These are phyloP conservation scores for Drosophila mimetica DNA, from an alignment of 2,888 invertebrate species.

Conservation along the genomic window DNA sequence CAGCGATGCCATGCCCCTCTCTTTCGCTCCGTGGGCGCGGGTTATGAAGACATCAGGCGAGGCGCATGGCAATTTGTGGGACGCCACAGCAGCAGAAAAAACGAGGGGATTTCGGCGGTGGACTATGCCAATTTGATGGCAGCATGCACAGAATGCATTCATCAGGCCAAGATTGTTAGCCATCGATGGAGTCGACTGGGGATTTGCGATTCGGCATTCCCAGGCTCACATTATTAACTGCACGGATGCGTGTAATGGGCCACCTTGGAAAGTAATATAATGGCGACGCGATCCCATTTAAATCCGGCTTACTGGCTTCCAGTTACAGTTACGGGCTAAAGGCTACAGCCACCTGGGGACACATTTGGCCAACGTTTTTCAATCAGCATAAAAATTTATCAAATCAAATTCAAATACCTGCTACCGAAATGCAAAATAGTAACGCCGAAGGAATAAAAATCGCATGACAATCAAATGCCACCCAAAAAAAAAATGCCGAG, in stretches of 20 bases:
- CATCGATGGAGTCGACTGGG: slow-evolving; percentile 56
- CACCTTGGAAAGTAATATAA: slow-evolving; percentile 74
- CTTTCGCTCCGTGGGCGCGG: slow-evolving; percentile 24
- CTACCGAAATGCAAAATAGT: slow-evolving; percentile 62
- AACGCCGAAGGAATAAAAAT: slow-evolving; percentile 63
- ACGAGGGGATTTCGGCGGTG: slow-evolving; percentile 18
- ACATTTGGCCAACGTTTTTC: slow-evolving; percentile 74
- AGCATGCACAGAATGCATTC: slow-evolving; percentile 68
- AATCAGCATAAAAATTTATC: slow-evolving; percentile 79
- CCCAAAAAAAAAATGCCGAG: neutral
- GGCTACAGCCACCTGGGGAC: slow-evolving; percentile 64
- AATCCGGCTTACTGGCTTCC: slow-evolving; percentile 28
- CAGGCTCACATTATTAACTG: slow-evolving; percentile 67
- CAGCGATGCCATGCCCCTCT: slow-evolving; percentile 6
- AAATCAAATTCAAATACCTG: slow-evolving; percentile 73
- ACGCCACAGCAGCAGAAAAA: slow-evolving; percentile 67
- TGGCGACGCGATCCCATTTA: slow-evolving; percentile 38
- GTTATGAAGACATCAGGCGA: slow-evolving; percentile 76
- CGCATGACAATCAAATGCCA: slow-evolving; percentile 70
- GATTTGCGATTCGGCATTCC: slow-evolving; percentile 59
- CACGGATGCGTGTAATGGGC: slow-evolving; percentile 68
- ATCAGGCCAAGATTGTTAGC: slow-evolving; percentile 72
- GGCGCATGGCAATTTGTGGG: slow-evolving; percentile 77
- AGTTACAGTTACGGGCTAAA: too few species aligned
- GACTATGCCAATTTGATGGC: slow-evolving; percentile 67